Evolutionary conservation across 2,888 invertebrate genomes (phyloP).

Genomic region (Tricholauxania praeusta): DNA sequence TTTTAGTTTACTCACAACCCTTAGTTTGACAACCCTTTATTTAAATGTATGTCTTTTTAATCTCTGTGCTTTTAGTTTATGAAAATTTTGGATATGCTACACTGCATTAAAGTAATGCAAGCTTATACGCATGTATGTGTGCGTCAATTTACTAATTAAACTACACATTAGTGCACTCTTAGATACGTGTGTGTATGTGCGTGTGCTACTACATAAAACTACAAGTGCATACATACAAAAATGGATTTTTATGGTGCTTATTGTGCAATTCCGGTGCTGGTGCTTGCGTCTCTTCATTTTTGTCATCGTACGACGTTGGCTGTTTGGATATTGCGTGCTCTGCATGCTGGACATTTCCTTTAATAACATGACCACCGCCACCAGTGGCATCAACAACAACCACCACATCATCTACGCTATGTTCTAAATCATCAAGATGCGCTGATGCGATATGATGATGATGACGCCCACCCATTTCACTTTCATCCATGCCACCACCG

Average conservation of each 20-base stretch:
- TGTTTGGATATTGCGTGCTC: conserved; percentile 44
- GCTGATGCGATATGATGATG: conserved; percentile 7
- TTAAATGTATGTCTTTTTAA: no score
- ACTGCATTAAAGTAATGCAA: no score
- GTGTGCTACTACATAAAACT: conserved; percentile 14
- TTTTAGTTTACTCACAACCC: no score
- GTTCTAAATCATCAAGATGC: conserved; percentile 47
- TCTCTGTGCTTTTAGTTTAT: no score
- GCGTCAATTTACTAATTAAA: no score
- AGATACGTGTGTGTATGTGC: conserved; percentile 10
- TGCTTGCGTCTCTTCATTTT: conserved; percentile 41
- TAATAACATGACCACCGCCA: conserved; percentile 31
- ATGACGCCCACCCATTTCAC: conserved; percentile 4
- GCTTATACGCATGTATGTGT: no score
- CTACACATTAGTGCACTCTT: no score
- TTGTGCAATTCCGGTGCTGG: conserved; percentile 43
- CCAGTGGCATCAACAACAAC: conserved; percentile 52
- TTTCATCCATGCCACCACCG: not conserved
- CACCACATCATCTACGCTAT: conserved; percentile 59
- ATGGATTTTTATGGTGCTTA: conserved; percentile 53
- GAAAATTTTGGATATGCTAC: no score
- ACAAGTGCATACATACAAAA: conserved; percentile 46
- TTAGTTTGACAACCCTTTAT: no score
- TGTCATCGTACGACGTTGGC: conserved; percentile 10
- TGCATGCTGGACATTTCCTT: conserved; percentile 8